phyloP scores from a whole-genome alignment of 2,113 vertebrate species.

The Aegithalos caudatus region DNA sequence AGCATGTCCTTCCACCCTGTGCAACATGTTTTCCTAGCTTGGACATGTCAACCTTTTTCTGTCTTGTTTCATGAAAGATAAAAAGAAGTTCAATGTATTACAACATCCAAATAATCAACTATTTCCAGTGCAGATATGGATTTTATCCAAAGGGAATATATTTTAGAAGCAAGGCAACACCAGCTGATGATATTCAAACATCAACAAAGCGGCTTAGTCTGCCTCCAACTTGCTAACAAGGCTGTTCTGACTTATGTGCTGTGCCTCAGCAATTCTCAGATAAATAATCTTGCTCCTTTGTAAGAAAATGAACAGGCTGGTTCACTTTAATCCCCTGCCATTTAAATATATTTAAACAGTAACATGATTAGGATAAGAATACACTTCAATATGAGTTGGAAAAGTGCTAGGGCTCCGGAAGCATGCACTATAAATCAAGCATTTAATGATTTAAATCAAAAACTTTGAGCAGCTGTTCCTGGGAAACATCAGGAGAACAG shows the following conservation, averaged over 20 bases:
- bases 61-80: neutral
- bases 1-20: neutral
- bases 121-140: neutral
- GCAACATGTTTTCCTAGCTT: neutral
- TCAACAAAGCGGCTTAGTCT: neutral
- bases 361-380: conserved; percentile 16
- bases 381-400: neutral
- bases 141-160: neutral
- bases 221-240: conserved; percentile 17
- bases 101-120: neutral
- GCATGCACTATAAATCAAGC: conserved; percentile 32
- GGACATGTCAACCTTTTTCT: neutral
- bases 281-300: neutral
- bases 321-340: neutral
- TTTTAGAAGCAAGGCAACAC: neutral
- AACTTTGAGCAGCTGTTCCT: conserved; percentile 22
- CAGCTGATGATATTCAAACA: neutral
- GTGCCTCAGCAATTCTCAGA: neutral
- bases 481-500: neutral
- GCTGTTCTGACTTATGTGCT: neutral
- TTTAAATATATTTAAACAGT: conserved; percentile 18
- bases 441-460: conserved; percentile 51
- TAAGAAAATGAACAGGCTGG: conserved; percentile 2
- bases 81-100: neutral
- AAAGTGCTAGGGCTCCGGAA: conserved; percentile 12